Evolutionary conservation across 2,113 vertebrate species (phyloP), one percentile per base, ranked within the genome.

Genomic region (Oreochromis tanganicae): DNA sequence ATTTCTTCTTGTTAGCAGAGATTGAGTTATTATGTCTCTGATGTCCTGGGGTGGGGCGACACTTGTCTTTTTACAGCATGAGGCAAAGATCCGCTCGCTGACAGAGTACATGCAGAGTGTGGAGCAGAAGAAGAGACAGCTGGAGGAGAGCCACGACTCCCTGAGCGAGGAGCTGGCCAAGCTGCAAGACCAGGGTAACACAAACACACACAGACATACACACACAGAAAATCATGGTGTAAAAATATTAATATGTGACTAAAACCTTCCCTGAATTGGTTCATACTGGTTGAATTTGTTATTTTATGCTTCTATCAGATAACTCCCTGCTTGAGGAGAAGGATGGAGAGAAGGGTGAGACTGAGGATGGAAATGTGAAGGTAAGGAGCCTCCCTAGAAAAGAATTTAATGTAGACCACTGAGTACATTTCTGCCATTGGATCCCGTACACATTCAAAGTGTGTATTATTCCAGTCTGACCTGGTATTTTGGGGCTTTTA

Each of bases 31-130:
- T 48, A 21, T 9, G n/a, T 11, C 8, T 73, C n/a, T 59, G 27
- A 83, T 68, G 85, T 38, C 16, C 3, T n/a, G 17, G 29, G 61
- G 3, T 68, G 19, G 61, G 61, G 61, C 4, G 1, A 48, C 38
- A 7, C 73, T 80, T 87, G 29, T 63, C 10, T 82, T 59, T 29
- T 5, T 55, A 1, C 95, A 99, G 98, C 98, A 99, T 3, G 98
- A 99, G 90, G 97, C 97, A 8, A 98, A 98, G 96, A 99, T 99
- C 93, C 97, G 97, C 80, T 99, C 98, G 1, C 96, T 99, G 71
- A 98, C 97, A 0, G 98, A 99, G 88, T 98, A 98, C 95, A 98
- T 98, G 97, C 97, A 98, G 94, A 98, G 96, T 2, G 97, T 98
- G 93, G 98, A 99, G 96, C 95, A 97, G 63, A 98, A 97, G 96